A percentile compares a stretch with the other conserved stretches of the same genome.
Evolutionary conservation across 2,113 vertebrate genomes (phyloP).

Genomic region (Platysternon megacephalum): DNA sequence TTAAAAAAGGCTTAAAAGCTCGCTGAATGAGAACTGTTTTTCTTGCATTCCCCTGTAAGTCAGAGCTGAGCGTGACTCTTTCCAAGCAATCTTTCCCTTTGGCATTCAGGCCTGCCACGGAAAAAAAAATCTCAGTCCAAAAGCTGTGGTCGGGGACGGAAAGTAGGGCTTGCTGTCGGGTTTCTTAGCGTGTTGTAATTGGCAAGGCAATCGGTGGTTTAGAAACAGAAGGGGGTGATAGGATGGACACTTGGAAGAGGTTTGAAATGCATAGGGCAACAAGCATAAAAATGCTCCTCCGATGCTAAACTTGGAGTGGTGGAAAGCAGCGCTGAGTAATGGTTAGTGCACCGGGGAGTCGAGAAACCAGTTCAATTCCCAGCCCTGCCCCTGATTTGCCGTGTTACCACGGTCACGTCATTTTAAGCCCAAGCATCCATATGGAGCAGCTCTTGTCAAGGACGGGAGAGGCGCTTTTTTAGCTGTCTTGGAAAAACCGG

Average conservation of each 20-base stretch:
- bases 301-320: background rate
- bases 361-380: background rate
- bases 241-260: background rate
- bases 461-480: background rate
- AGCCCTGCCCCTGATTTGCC: background rate
- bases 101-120: background rate
- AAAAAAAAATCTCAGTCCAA: background rate
- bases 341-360: background rate
- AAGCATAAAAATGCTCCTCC: background rate
- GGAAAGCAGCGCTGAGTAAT: background rate
- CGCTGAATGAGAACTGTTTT: background rate
- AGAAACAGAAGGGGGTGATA: background rate
- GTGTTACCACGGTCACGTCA: background rate
- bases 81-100: background rate
- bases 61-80: background rate
- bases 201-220: background rate
- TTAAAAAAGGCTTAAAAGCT: background rate
- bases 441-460: background rate
- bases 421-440: background rate
- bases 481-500: background rate
- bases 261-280: background rate
- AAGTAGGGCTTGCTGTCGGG: background rate
- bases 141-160: background rate
- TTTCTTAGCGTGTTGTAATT: background rate
- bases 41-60: background rate